Base-by-base conservation (phyloP, 2,888 invertebrate species). In the Latrodectus hesperus region DNA sequence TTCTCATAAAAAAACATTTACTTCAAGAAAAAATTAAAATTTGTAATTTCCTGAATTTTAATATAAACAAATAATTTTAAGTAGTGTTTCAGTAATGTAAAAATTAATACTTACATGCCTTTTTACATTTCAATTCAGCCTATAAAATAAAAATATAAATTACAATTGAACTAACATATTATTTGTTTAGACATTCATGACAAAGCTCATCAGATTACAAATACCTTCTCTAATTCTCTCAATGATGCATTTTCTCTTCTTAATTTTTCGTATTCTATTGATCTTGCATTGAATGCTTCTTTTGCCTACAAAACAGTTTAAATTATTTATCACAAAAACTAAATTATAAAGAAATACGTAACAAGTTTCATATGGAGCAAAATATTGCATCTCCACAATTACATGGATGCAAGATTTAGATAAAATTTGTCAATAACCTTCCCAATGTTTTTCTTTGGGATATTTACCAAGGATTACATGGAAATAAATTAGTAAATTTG, bases 111-210 rank as follows among this genome's bases (percentile, higher is more conserved):
- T 92, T 90, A 92, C 98, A 96, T 38, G 98, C 95, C 93, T 98
- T 98, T 92, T 96, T 96, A 90, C 97, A 93, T 92, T 99, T 99
- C 1, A 94, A 94, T 93, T 98, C 98, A 84, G 96, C 95, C 92
- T 93, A 81, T 64, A 90, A 88, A 64, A 84, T 9, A 79, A 72
- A 72, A 26, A 16, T 11, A 2, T 38, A 26, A 22, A 51, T 22
- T 49, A 53, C 8, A 55, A 14, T 55, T 60, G 10, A 60, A 16
- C 1, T 60, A 60, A 16, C n/a, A 60, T 9, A 60, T 9, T 11
- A 12, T 38, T 38, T 38, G 14, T 10, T 60, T 60, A 60, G 6
- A 60, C 16, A 9, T 9, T 10, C 4, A 16, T 16, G 16, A 60
- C 12, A 60, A 11, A 60, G 0, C 9, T 60, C 0, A 60, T 60